phyloP scores from a whole-genome alignment of 2,888 invertebrate species.

The Xiphydria camelus region DNA sequence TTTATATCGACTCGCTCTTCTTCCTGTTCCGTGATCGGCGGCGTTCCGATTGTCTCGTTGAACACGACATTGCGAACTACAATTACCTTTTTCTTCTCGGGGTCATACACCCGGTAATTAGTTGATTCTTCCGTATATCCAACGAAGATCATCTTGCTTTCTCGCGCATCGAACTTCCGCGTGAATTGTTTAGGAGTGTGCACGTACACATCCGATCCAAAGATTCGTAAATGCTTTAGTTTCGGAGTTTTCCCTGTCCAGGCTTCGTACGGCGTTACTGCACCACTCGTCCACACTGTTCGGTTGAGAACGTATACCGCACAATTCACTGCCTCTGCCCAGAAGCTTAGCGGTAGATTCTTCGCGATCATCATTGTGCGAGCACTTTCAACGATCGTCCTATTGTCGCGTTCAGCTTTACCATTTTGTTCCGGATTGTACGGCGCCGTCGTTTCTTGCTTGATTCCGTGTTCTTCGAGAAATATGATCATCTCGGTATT shows the following conservation, averaged over 20 bases:
- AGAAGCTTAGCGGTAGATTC: neutral
- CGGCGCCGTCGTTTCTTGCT: constrained; percentile 6
- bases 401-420: constrained; percentile 10
- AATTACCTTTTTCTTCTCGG: constrained; percentile 18
- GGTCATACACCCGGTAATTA: constrained; percentile 33
- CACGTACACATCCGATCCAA: constrained; percentile 24
- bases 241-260: constrained; percentile 24
- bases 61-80: constrained; percentile 33
- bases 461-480: constrained; percentile 4
- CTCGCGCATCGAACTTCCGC: constrained; percentile 26
- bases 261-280: constrained; percentile 2
- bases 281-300: neutral
- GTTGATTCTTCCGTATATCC: constrained; percentile 23
- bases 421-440: constrained; percentile 18
- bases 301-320: constrained; percentile 8
- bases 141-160: constrained; percentile 19
- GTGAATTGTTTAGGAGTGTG: constrained; percentile 24
- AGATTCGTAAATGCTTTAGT: constrained; percentile 26
- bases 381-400: constrained; percentile 6
- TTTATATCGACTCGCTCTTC: too few relatives aligned
- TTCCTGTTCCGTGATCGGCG: too few relatives aligned
- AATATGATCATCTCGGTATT: constrained; percentile 8
- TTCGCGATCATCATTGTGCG: constrained; percentile 10
- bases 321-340: constrained; percentile 11
- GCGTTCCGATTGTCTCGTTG: constrained; percentile 22